Conservation (phyloP, 2,797 vertebrate genomes). For the Gymnocypris eckloni region DNA sequence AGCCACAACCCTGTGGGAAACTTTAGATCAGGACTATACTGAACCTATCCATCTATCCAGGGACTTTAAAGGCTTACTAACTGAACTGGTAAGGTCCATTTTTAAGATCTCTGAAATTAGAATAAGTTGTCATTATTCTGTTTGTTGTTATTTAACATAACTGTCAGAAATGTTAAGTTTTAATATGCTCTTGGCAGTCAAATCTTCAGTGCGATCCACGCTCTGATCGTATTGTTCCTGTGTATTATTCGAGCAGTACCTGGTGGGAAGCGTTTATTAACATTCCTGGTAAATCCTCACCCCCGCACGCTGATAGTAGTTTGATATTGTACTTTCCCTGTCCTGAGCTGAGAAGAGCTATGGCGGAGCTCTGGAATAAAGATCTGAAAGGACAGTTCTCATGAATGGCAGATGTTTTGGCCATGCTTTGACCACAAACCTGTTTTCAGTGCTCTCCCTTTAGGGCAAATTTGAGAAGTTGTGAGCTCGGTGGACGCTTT, state of each 20-base stretch:
- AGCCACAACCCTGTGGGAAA: conserved; percentile 79
- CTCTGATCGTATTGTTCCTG: neutral
- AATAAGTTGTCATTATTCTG: neutral
- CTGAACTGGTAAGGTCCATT: conserved; percentile 69
- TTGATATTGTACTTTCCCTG: conserved; percentile 42
- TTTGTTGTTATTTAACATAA: neutral
- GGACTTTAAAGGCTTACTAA: conserved; percentile 61
- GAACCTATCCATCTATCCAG: conserved; percentile 59
- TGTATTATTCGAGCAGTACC: conserved; percentile 27
- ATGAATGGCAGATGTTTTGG: conserved; percentile 69
- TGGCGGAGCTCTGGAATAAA: conserved; percentile 38
- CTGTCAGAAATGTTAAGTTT: neutral
- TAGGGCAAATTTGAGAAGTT: conserved; percentile 59
- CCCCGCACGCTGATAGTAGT: conserved; percentile 36
- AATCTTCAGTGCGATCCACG: conserved; percentile 5
- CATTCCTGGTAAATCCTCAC: conserved; percentile 53
- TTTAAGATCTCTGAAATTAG: conserved; percentile 54
- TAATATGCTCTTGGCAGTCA: neutral
- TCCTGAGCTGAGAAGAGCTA: conserved; percentile 38
- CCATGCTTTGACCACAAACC: conserved; percentile 52
- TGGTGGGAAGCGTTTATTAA: conserved; percentile 49
- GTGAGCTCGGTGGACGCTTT: conserved; percentile 34
- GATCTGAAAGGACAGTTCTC: conserved; percentile 46
- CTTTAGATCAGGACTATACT: conserved; percentile 69
- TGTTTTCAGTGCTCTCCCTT: conserved; percentile 54